Evolutionary conservation across 2,113 vertebrate species (phyloP).

Genomic region (Neolamprologus variostigma): DNA sequence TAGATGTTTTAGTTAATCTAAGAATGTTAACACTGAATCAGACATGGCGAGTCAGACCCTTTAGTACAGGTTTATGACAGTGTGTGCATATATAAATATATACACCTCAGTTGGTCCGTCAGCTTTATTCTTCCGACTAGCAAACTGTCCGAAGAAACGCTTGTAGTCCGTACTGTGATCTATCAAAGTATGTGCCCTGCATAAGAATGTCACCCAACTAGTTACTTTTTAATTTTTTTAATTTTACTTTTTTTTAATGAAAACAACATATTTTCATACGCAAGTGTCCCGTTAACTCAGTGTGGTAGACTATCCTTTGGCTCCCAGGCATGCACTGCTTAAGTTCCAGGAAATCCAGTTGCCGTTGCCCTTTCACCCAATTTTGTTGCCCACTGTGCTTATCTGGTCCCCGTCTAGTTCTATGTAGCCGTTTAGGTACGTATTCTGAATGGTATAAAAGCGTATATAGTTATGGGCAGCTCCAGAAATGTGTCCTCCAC

Average conservation of each 20-base stretch:
- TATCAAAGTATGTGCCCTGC: not conserved
- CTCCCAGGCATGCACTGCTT: not conserved
- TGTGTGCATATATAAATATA: not conserved
- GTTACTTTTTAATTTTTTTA: not conserved
- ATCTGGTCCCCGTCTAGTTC: not conserved
- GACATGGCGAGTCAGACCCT: not conserved
- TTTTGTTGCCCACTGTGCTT: not conserved
- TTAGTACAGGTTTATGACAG: not conserved
- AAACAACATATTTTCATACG: not conserved
- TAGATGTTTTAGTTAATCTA: not conserved
- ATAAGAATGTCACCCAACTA: not conserved
- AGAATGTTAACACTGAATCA: not conserved
- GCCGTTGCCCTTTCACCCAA: constrained; percentile 44
- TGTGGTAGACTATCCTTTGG: not conserved
- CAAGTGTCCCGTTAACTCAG: not conserved
- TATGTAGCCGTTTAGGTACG: not conserved
- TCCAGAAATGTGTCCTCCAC: not conserved
- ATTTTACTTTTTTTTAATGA: not conserved
- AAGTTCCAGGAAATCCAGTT: constrained; percentile 2
- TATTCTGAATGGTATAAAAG: not conserved
- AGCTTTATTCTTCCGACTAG: constrained; percentile 19
- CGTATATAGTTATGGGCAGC: not conserved
- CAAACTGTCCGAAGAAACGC: not conserved
- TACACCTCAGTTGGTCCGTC: constrained; percentile 23
- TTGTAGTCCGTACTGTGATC: not conserved